Conservation (phyloP, 2,113 vertebrate species). For the Burhinus oedicnemus region DNA sequence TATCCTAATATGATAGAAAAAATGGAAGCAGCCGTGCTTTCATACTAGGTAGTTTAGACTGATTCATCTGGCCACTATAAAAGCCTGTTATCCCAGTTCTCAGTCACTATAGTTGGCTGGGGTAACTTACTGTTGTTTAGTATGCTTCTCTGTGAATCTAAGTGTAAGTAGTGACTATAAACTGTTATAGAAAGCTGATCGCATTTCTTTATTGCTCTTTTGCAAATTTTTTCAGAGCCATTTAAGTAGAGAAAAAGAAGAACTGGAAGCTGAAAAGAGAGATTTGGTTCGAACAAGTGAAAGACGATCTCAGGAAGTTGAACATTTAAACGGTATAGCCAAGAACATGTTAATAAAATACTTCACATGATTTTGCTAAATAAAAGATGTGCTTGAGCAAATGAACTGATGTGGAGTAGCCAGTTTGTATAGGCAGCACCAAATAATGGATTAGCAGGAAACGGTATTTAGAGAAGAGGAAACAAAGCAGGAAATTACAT, state of each 20-base stretch:
- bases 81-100: background rate
- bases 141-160: background rate
- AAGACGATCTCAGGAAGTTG: constrained; percentile 87
- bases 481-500: background rate
- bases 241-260: constrained; percentile 87
- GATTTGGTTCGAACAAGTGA: constrained; percentile 91
- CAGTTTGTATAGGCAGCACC: background rate
- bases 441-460: background rate
- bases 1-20: background rate
- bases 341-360: background rate
- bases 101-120: background rate
- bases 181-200: background rate
- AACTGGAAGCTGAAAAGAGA: constrained; percentile 91
- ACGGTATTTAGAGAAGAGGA: background rate
- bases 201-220: background rate
- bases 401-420: background rate
- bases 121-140: background rate
- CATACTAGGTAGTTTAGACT: background rate
- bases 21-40: background rate
- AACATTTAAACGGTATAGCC: constrained; percentile 88
- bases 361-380: background rate
- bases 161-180: background rate
- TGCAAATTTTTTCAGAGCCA: constrained; percentile 73
- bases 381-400: background rate
- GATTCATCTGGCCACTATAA: background rate